Conservation (phyloP, 1,140 invertebrate genomes). For the Rhagoletis pomonella region DNA sequence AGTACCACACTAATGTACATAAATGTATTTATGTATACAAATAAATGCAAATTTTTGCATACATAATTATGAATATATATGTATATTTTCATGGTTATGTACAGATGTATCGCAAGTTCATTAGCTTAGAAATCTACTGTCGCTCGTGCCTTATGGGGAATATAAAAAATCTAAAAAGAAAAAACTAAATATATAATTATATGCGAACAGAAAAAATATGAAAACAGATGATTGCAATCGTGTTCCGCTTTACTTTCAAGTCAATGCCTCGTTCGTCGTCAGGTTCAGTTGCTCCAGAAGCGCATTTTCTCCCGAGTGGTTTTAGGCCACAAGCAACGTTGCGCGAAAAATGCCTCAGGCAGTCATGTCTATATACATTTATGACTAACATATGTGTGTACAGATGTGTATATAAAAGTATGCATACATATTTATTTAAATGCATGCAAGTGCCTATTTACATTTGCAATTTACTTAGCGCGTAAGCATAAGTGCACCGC, state of each 20-base stretch:
- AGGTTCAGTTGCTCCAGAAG: not conserved
- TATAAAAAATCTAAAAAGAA: not conserved
- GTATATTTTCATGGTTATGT: too few species aligned
- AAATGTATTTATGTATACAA: too few species aligned
- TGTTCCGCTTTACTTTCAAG: not conserved
- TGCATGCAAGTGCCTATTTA: not conserved
- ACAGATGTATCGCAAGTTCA: not conserved
- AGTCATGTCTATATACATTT: not conserved
- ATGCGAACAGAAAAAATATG: not conserved
- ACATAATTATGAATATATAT: too few species aligned
- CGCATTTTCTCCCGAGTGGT: not conserved
- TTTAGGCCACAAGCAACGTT: slow-evolving; percentile 1
- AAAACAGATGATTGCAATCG: not conserved
- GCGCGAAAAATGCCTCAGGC: not conserved
- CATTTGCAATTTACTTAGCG: slow-evolving; percentile 26
- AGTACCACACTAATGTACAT: too few species aligned
- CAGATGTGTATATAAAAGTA: not conserved
- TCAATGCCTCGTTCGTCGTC: not conserved
- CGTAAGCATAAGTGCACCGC: not conserved
- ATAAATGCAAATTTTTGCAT: too few species aligned
- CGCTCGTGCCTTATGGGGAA: not conserved
- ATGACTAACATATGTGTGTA: not conserved
- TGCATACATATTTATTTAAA: not conserved
- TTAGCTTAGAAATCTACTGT: not conserved
- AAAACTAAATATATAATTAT: not conserved